These are phyloP conservation scores for Cynocephalus volans DNA, from an alignment of 2,113 vertebrate genomes.

Conservation along the genomic window DNA sequence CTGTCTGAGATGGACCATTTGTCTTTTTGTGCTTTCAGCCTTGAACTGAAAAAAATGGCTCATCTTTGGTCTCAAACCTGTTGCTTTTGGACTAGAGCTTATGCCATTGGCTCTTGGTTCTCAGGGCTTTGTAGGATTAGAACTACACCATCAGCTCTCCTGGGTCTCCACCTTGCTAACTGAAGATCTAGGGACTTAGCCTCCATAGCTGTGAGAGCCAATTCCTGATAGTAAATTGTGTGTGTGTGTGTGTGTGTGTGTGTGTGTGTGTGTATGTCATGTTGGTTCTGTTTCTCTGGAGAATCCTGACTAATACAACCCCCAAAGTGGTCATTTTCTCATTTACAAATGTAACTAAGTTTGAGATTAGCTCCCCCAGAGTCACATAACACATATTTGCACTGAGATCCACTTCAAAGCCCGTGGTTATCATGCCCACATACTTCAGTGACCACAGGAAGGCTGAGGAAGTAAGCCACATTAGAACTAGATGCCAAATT, in stretches of 20 bases:
- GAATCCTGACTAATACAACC: neutral
- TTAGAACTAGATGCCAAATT: neutral
- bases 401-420: neutral
- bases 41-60: neutral
- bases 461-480: neutral
- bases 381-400: neutral
- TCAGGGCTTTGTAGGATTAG: neutral
- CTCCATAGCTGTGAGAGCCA: neutral
- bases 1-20: neutral
- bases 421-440: fast-evolving
- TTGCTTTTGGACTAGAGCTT: neutral
- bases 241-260: too few relatives aligned
- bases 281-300: neutral
- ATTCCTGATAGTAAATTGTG: neutral
- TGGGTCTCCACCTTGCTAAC: neutral
- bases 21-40: neutral
- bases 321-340: neutral
- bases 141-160: neutral
- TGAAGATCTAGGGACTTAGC: neutral
- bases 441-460: neutral
- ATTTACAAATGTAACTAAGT: neutral
- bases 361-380: neutral
- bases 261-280: neutral
- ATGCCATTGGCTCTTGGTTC: neutral
- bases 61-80: neutral